phyloP scores from a whole-genome alignment of 64 coral and sea anemone genomes.

The Astreopora myriophthalma region DNA sequence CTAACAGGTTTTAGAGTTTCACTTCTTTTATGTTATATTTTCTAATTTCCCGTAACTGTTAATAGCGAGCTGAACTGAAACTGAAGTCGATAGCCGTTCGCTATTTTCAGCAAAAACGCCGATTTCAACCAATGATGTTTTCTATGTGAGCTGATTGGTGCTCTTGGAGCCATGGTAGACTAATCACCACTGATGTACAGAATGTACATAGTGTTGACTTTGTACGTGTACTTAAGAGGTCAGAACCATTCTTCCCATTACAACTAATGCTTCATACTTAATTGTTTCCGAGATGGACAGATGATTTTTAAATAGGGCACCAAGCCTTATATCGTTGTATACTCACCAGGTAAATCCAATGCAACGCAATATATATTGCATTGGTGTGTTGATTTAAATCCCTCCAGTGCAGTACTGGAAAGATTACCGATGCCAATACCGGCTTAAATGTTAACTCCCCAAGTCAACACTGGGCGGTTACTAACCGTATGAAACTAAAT shows the following conservation, averaged over 20 bases:
- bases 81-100: no score
- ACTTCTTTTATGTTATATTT: neutral
- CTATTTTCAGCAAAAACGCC: no score
- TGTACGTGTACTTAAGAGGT: neutral
- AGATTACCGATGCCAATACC: neutral
- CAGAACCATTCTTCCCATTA: neutral
- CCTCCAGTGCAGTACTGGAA: neutral
- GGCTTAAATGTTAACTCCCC: no score
- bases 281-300: neutral
- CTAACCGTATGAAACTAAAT: neutral
- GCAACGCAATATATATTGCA: neutral
- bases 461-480: neutral
- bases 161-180: neutral
- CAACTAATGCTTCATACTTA: no score
- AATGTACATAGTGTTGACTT: neutral
- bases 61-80: neutral
- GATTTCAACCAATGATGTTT: no score
- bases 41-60: neutral
- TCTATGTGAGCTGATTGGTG: neutral
- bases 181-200: neutral
- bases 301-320: neutral
- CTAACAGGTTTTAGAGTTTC: neutral
- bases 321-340: neutral
- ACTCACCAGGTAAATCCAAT: neutral
- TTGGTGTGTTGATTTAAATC: neutral